Evolutionary conservation across 1,140 invertebrate species (phyloP).

Genomic region (Bombus pascuorum): DNA sequence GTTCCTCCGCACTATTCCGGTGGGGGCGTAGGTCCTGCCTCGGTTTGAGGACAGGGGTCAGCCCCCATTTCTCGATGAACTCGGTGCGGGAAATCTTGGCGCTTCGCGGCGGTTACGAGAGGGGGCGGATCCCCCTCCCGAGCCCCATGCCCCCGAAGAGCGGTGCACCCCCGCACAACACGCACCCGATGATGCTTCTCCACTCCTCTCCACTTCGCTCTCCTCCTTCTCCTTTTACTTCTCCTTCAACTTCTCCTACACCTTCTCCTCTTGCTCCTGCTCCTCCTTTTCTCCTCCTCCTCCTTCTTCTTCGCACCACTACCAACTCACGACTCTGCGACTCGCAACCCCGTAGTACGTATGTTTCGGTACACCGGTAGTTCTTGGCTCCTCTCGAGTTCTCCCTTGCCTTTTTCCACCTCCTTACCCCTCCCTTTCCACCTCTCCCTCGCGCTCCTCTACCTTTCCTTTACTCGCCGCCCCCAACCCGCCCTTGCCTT

Average conservation of each 20-base stretch:
- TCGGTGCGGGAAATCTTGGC: slow-evolving; percentile 97
- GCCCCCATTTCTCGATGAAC: slow-evolving; percentile 97
- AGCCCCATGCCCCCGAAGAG: slow-evolving; percentile 79
- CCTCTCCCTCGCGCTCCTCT: not conserved
- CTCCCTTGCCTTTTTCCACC: not conserved
- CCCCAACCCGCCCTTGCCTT: not conserved
- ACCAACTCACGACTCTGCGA: not conserved
- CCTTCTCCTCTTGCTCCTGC: not conserved
- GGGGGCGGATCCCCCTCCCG: slow-evolving; percentile 82
- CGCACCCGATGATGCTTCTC: slow-evolving; percentile 71
- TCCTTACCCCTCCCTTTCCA: not conserved
- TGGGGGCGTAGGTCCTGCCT: slow-evolving; percentile 94
- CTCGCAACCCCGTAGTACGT: slow-evolving; percentile 26
- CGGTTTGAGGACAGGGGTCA: slow-evolving; percentile 96
- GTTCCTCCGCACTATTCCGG: slow-evolving; percentile 86
- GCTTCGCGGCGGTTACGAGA: slow-evolving; percentile 82
- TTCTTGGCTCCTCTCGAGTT: slow-evolving; percentile 24
- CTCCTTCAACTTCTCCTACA: slow-evolving; percentile 12
- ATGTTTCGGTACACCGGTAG: not conserved
- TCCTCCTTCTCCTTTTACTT: slow-evolving; percentile 16
- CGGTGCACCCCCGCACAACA: slow-evolving; percentile 75
- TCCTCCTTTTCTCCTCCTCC: not conserved
- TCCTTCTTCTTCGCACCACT: not conserved
- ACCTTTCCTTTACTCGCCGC: not conserved
- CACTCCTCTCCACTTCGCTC: slow-evolving; percentile 60